phyloP scores from a whole-genome alignment of 2,797 vertebrate species.

The Euphonia xanthogaster region DNA sequence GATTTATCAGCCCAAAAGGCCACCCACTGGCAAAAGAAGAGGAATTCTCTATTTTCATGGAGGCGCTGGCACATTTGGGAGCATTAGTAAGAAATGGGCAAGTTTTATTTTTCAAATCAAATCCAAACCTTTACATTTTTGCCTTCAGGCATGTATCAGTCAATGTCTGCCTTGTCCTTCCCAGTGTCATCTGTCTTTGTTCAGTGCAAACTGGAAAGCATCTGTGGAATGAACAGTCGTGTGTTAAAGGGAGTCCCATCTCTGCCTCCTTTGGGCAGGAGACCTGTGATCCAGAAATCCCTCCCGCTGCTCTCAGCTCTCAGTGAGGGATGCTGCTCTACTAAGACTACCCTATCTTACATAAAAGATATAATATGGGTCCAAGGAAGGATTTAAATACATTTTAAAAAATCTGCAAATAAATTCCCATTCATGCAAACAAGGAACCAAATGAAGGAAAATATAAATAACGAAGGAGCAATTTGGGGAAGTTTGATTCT shows the following conservation, averaged over 20 bases:
- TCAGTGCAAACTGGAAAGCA: not conserved
- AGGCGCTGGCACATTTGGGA: conserved; percentile 82
- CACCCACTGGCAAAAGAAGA: conserved; percentile 70
- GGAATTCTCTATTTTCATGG: conserved; percentile 84
- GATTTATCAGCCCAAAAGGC: conserved; percentile 78
- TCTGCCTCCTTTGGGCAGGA: not conserved
- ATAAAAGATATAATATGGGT: not conserved
- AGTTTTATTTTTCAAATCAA: conserved; percentile 12
- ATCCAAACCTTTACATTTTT: not conserved
- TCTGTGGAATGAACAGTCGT: not conserved
- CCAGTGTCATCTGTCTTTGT: not conserved
- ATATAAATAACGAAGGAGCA: not conserved
- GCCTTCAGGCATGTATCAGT: not conserved
- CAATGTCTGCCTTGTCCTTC: not conserved
- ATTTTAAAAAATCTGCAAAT: not conserved
- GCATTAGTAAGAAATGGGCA: conserved; percentile 73
- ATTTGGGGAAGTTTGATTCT: not conserved
- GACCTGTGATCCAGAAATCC: not conserved
- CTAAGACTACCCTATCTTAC: not conserved
- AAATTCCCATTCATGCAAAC: not conserved
- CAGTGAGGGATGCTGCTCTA: not conserved
- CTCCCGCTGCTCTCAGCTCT: not conserved
- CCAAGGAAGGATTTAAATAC: not conserved
- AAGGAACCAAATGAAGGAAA: not conserved
- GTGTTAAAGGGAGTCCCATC: not conserved